Evolutionary conservation across 2,113 vertebrate genomes (phyloP).

Genomic region (Apodemus speciosus): DNA sequence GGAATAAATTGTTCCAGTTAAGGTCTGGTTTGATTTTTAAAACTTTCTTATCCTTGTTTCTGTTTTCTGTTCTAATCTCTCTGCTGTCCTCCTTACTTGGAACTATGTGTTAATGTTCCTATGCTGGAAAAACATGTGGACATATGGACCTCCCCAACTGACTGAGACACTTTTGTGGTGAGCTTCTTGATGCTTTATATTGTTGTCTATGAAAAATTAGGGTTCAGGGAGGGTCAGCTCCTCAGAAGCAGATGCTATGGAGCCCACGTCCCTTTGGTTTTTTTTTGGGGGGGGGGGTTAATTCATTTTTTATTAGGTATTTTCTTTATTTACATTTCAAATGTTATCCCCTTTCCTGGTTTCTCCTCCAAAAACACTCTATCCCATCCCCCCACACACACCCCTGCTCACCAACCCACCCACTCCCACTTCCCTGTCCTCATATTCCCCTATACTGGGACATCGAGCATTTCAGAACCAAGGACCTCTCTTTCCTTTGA

Average conservation of each 20-base stretch:
- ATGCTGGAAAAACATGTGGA: background rate
- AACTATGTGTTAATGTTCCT: background rate
- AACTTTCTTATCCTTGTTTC: background rate
- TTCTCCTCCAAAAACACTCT: too few species aligned
- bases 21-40: background rate
- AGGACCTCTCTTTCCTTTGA: too few species aligned
- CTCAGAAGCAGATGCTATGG: background rate
- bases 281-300: too few species aligned
- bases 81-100: background rate
- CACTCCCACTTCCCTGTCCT: too few species aligned
- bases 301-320: too few species aligned
- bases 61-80: background rate
- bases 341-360: too few species aligned
- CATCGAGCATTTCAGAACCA: too few species aligned
- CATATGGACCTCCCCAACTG: background rate
- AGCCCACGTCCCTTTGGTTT: background rate
- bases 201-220: background rate
- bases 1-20: background rate
- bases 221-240: background rate
- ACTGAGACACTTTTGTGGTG: background rate
- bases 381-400: too few species aligned
- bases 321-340: too few species aligned
- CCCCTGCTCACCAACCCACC: too few species aligned
- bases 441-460: too few species aligned
- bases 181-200: background rate